phyloP scores from a whole-genome alignment of 1,140 invertebrate genomes.

The Triops longicaudatus region DNA sequence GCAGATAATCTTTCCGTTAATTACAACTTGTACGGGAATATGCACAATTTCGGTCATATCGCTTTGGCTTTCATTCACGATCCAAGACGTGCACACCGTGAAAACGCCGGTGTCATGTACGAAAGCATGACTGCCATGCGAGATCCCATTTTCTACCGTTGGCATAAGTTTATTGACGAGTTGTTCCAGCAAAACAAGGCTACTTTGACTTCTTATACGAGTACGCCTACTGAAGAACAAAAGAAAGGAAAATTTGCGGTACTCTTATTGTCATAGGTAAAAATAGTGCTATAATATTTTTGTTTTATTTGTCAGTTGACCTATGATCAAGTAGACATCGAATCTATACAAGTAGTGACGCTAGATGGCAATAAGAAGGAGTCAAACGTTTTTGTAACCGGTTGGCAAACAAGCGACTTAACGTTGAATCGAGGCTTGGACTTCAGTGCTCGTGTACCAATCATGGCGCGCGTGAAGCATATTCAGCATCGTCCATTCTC shows the following conservation, averaged over 20 bases:
- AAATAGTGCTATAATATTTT: background rate
- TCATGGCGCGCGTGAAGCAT: slow-evolving; percentile 62
- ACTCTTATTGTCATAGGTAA: background rate
- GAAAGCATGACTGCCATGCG: slow-evolving; percentile 64
- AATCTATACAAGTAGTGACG: slow-evolving; percentile 42
- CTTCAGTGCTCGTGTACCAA: slow-evolving; percentile 58
- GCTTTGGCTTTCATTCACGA: slow-evolving; percentile 60
- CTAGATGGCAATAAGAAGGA: background rate
- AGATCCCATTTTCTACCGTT: slow-evolving; percentile 76
- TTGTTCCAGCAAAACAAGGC: slow-evolving; percentile 68
- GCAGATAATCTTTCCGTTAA: slow-evolving; percentile 60
- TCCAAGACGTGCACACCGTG: slow-evolving; percentile 46
- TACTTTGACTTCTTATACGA: slow-evolving; percentile 52
- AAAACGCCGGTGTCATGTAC: slow-evolving; percentile 51
- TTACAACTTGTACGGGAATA: slow-evolving; percentile 56
- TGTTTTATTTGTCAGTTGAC: slow-evolving; percentile 44
- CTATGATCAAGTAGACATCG: slow-evolving; percentile 52
- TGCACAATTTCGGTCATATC: slow-evolving; percentile 60
- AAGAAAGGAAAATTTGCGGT: slow-evolving; percentile 35
- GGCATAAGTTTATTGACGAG: slow-evolving; percentile 70
- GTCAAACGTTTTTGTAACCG: slow-evolving; percentile 45
- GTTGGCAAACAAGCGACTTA: slow-evolving; percentile 64
- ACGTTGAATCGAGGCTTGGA: slow-evolving; percentile 65
- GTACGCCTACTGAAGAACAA: slow-evolving; percentile 39
- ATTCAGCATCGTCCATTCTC: slow-evolving; percentile 60